Evolutionary conservation across 2,113 vertebrate genomes (phyloP), one percentile per base, ranked within the genome.

Genomic region (Laterallus jamaicensis): DNA sequence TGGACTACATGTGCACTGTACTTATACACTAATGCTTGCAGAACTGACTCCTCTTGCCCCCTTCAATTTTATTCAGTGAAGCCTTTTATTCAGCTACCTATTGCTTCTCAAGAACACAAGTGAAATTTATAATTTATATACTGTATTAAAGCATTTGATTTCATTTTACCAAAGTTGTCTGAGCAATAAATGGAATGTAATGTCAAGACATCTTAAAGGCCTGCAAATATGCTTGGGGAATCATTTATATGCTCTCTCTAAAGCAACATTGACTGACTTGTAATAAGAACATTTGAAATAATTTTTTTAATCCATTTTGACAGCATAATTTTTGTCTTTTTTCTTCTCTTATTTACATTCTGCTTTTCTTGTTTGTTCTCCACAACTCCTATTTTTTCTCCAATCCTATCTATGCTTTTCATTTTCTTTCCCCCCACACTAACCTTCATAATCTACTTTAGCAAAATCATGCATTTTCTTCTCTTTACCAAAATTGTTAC

Each of bases 1-100:
- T 67, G 35, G 10, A 59, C 29, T 11, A 16, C 0, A 0, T 1
- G 5, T 17, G 11, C 49, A 50, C 15, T 19, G 29, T 55, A 35
- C 18, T 50, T 50, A 25, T 40, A 7, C 21, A 20, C 8, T 56
- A 68, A 19, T 6, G 32, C 12, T 59, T 78, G 9, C 20, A 47
- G 29, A 92, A 60, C 9, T n/a, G 49, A 75, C 4, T 56, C 8
- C 20, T 55, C 52, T 82, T 71, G 26, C 3, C 12, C 13, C 50
- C 29, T 82, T 47, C 11, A n/a, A 0, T 71, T 92, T 80, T 67
- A 40, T 74, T 55, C 21, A 52, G 0, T 31, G 4, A 71, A 79
- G 4, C 4, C 15, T 64, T 68, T 63, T 44, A 32, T 56, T 69
- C 16, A 28, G 15, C 79, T 71, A 31, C 21, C 9, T 13, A 9